Evolutionary conservation across 2,888 invertebrate species (phyloP), one percentile per base, ranked within the genome.

Genomic region (Andricus quercusramuli): DNA sequence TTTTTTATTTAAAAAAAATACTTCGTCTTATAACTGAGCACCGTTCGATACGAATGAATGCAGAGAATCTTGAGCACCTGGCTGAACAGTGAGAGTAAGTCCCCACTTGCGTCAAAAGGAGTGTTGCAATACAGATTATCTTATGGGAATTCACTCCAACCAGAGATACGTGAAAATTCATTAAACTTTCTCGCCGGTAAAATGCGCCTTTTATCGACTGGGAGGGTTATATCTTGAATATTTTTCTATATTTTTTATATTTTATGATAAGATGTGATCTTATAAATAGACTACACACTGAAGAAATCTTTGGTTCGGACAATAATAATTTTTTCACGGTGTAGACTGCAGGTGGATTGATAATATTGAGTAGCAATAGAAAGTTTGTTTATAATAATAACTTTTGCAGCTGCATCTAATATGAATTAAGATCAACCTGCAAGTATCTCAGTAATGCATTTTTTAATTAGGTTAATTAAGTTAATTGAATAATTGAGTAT

Each of bases 71-170:
- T 56, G 56, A 62, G 74, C 29, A 74, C 74, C 74, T 74, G 56
- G n/a, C 32, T 56, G n/a, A 32, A 32, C 13, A 74, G 74, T 74
- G 74, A 74, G 74, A 74, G 74, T 74, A 74, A 74, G 32, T 74
- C 56, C 74, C 74, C 74, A 74, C 74, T 74, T 74, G 20, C 47
- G 47, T 51, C 32, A 74, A 56, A 74, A 74, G 6, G 56, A 74
- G 32, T 74, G 74, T 74, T 74, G 74, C 56, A 74, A 74, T 32
- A 56, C 56, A 74, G 74, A 74, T 56, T 29, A 25, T 74, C 56
- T 74, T 74, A 74, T 56, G 56, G 51, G 51, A 32, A 56, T 74
- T 74, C 5, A 74, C 51, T 74, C n/a, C 29, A 56, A 56, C 20
- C 51, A 56, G 32, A 20, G 56, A 56, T 74, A 32, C 32, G n/a